phyloP scores from a whole-genome alignment of 2,797 vertebrate genomes.

The Galaxias olidus region DNA sequence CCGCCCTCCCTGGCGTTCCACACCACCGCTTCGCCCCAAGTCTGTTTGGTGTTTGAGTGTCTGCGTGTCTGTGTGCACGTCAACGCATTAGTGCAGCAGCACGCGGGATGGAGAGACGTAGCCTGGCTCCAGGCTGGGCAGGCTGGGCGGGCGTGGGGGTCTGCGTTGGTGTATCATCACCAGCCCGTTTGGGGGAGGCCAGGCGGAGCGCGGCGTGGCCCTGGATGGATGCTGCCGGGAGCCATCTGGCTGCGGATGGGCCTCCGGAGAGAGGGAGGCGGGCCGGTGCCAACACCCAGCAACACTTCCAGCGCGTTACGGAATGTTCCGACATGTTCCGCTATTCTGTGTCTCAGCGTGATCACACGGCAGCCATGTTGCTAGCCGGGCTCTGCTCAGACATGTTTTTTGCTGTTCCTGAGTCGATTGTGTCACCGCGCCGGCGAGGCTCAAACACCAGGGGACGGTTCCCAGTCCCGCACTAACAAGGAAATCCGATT shows the following conservation, averaged over 20 bases:
- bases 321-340: slow-evolving; percentile 62
- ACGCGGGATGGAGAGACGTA: slow-evolving; percentile 45
- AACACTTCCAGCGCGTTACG: slow-evolving; percentile 63
- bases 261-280: slow-evolving; percentile 60
- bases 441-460: not conserved
- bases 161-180: slow-evolving; percentile 54
- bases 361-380: slow-evolving; percentile 26
- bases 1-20: not conserved
- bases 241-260: slow-evolving; percentile 74
- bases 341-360: slow-evolving; percentile 37
- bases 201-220: slow-evolving; percentile 60
- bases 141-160: slow-evolving; percentile 48
- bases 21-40: not conserved
- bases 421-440: too few relatives aligned
- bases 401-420: not conserved
- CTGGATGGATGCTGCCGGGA: slow-evolving; percentile 59
- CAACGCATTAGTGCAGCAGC: slow-evolving; percentile 9
- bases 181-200: slow-evolving; percentile 56
- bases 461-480: not conserved
- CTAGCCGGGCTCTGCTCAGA: not conserved
- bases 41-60: not conserved
- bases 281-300: slow-evolving; percentile 66
- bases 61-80: slow-evolving; percentile 22
- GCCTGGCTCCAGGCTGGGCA: slow-evolving; percentile 47
- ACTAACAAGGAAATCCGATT: not conserved